Conservation (phyloP, 2,113 vertebrate species). For the Micromys minutus region DNA sequence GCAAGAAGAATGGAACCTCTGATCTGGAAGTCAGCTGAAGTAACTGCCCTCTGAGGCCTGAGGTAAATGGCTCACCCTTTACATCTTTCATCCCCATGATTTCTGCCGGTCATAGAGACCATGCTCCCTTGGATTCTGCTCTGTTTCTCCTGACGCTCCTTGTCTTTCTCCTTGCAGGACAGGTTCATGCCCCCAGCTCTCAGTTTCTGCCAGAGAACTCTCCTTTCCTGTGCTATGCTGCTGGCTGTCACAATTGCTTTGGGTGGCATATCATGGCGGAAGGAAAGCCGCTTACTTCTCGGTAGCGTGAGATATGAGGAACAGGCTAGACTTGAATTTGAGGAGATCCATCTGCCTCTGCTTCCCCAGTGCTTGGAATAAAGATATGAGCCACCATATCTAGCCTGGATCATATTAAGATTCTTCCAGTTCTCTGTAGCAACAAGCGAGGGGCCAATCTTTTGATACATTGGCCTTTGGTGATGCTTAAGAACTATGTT, state of each 20-base stretch:
- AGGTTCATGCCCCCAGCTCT: background rate
- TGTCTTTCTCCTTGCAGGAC: background rate
- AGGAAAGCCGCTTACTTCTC: background rate
- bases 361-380: background rate
- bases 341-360: background rate
- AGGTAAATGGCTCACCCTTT: background rate
- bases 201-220: background rate
- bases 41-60: background rate
- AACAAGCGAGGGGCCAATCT: background rate
- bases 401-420: background rate
- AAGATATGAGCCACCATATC: background rate
- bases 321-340: background rate
- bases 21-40: background rate
- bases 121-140: background rate
- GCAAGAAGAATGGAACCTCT: background rate
- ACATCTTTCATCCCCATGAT: background rate
- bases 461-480: background rate
- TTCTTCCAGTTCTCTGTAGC: background rate
- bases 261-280: background rate
- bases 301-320: background rate
- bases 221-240: background rate
- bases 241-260: background rate
- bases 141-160: background rate
- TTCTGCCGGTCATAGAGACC: background rate
- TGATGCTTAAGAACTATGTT: background rate